Percentiles rank a stretch among this genome's conserved stretches.
These are phyloP conservation scores for Lepus europaeus DNA, from an alignment of 2,113 vertebrate genomes.

Conservation along the genomic window DNA sequence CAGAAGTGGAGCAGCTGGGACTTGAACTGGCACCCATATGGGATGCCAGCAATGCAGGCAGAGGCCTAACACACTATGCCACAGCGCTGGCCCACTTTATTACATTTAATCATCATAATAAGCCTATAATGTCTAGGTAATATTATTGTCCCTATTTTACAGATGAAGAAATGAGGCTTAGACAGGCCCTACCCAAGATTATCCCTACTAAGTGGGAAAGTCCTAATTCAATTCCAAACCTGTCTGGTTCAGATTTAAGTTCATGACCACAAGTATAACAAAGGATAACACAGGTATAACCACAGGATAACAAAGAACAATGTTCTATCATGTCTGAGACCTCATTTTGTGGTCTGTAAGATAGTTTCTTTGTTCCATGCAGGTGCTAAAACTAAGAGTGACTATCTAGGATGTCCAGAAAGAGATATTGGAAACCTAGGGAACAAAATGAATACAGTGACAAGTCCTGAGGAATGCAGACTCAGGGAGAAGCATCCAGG, in stretches of 20 bases:
- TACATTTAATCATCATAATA: not conserved
- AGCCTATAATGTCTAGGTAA: not conserved
- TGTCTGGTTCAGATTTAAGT: not conserved
- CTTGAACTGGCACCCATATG: too few species aligned
- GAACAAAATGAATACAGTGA: slow-evolving; percentile 41
- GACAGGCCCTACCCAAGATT: not conserved
- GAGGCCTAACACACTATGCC: too few species aligned
- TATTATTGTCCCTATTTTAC: not conserved
- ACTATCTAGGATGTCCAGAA: not conserved
- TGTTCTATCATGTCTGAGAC: not conserved
- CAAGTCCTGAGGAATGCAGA: not conserved
- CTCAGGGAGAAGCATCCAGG: not conserved
- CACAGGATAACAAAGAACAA: not conserved
- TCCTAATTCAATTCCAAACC: not conserved
- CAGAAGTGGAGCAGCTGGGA: too few species aligned
- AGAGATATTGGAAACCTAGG: not conserved
- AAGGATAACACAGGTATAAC: too few species aligned
- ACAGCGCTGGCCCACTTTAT: too few species aligned
- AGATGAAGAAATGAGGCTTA: not conserved
- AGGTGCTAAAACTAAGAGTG: not conserved
- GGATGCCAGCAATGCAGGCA: too few species aligned
- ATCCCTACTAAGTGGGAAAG: not conserved
- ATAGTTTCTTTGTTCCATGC: not conserved
- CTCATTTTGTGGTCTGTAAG: not conserved
- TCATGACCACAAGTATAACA: not conserved